Evolutionary conservation across 2,113 vertebrate genomes (phyloP).

Genomic region (Saccopteryx bilineata): DNA sequence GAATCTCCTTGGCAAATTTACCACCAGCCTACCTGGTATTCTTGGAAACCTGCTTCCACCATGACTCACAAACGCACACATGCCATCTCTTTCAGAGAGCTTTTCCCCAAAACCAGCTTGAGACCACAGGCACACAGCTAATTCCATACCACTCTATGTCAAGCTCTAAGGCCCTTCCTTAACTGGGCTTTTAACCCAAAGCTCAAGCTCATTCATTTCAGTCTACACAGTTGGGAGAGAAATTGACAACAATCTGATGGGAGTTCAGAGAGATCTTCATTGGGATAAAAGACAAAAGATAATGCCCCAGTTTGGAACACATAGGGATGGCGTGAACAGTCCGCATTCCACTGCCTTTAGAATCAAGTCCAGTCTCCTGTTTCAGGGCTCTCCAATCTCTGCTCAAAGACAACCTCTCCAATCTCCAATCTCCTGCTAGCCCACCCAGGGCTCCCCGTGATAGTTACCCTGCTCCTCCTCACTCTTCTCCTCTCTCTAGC

Average conservation of each 20-base stretch:
- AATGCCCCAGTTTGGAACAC: not conserved
- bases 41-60: constrained; percentile 86
- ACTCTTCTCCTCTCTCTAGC: not conserved
- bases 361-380: not conserved
- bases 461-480: not conserved
- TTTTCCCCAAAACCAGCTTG: constrained; percentile 28
- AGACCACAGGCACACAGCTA: not conserved
- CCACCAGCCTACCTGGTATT: constrained; percentile 81
- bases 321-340: not conserved
- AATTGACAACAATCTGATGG: not conserved
- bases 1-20: constrained; percentile 83
- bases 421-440: not conserved
- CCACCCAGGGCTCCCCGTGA: not conserved
- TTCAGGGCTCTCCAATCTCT: not conserved
- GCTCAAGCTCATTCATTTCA: not conserved
- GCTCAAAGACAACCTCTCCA: not conserved
- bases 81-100: not conserved
- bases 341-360: not conserved
- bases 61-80: not conserved
- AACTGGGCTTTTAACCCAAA: not conserved
- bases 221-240: not conserved
- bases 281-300: not conserved
- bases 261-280: not conserved
- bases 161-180: not conserved
- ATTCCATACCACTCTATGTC: not conserved